These are phyloP conservation scores for Spodoptera litura DNA, from an alignment of 1,140 invertebrate species.

Conservation along the genomic window DNA sequence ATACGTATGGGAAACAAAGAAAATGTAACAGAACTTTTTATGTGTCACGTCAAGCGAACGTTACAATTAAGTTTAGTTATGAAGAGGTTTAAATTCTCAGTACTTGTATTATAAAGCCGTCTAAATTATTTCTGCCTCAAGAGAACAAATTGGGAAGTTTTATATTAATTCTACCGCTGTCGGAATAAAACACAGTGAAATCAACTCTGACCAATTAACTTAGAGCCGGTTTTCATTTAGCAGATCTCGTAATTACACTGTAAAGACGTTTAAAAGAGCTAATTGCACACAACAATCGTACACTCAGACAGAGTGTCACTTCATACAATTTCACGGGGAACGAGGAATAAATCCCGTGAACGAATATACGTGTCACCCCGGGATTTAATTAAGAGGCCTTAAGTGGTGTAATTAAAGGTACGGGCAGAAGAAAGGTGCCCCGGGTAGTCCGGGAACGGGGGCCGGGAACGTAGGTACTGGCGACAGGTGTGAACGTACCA, in stretches of 20 bases:
- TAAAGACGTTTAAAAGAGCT: neutral
- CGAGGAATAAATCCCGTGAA: constrained; percentile 34
- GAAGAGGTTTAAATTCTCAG: neutral
- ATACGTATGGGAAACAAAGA: constrained; percentile 1
- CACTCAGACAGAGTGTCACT: constrained; percentile 8
- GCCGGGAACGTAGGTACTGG: neutral
- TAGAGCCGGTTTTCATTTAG: too few relatives aligned
- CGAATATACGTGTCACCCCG: constrained; percentile 44
- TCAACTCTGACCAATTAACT: too few relatives aligned
- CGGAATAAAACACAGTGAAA: too few relatives aligned
- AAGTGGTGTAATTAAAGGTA: constrained; percentile 53
- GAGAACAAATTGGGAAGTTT: too few relatives aligned
- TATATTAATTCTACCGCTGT: too few relatives aligned
- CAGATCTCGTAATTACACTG: neutral
- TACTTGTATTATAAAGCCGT: too few relatives aligned
- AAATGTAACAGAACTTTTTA: neutral
- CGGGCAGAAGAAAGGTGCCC: constrained; percentile 2
- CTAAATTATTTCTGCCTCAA: too few relatives aligned
- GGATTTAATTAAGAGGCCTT: constrained; percentile 54
- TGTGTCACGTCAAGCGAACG: neutral
- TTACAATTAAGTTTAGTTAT: neutral
- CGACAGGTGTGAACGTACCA: constrained; percentile 31
- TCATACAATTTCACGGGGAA: constrained; percentile 17
- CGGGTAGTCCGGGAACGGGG: constrained; percentile 7
- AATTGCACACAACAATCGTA: constrained; percentile 11